Base-by-base conservation (phyloP, 2,797 vertebrate genomes). In the Siniperca scherzeri region DNA sequence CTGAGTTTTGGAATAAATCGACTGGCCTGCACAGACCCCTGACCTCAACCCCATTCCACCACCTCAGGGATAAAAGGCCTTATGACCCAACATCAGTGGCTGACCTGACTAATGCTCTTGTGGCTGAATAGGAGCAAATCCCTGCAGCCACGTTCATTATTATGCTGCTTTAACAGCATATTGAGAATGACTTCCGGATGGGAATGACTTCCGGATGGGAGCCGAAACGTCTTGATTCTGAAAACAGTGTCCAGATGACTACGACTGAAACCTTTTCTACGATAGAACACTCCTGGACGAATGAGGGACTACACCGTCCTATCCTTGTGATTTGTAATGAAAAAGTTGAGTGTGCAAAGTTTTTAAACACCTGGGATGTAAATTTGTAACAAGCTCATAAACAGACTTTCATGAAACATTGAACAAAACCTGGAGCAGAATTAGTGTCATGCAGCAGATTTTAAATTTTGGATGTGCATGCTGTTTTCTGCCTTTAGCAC, bases 381-480 rank as follows among this genome's bases (percentile, higher is more conserved):
- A 82, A 86, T 77, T 33, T 46, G 52, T 72, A 80, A 86, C 75
- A 69, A 70, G 85, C 77, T 79, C 66, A 81, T 78, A 76, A 80
- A 80, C 61, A 82, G 68, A 82, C 44, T n/a, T 83, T 77, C 50
- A 79, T 82, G 77, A 83, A 86, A 82, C 72, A 65, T 7, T 80
- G 70, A 87, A 75, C 33, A 68, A 81, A 91, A 85, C 67, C 81
- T 60, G 81, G 6, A 74, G 79, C 27, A 59, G 42, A 77, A 66
- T 74, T 64, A 66, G 52, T 69, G 59, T 60, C 57, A 36, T 21
- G 76, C 25, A 42, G 81, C 57, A 12, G 2, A 42, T 74, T 81
- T 50, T 64, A 36, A 56, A 86, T 83, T 53, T 75, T 87, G 27
- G 46, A 87, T 70, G 67, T 27, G 68, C 40, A 19, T 65, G 77